Evolutionary conservation across 2,113 vertebrate genomes (phyloP), one percentile per base, ranked within the genome.

Genomic region (Dicaeum eximium): DNA sequence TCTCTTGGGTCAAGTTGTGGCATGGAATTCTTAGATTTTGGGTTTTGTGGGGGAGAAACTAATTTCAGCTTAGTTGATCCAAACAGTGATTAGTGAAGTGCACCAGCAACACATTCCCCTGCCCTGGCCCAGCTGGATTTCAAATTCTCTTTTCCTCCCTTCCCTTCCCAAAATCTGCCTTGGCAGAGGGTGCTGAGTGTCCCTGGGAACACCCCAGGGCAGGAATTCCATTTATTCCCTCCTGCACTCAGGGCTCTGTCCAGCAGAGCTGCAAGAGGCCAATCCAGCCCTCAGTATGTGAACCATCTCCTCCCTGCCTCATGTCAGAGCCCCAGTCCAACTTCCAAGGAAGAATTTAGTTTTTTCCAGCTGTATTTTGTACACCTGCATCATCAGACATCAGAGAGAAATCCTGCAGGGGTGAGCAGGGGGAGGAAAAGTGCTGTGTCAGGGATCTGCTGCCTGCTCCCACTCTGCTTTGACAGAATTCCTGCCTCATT

Each of bases 221-320:
- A 17, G 78, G 72, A 80, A 44, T 40, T 4, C 8, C 0, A 22
- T 33, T 18, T 10, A 5, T 42, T 40, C 25, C n/a, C 78, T 25
- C 37, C 21, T 15, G 70, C 48, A 7, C 33, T 2, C 17, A 1
- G 15, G 45, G 45, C 18, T 85, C 70, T 56, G 35, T 1, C 50
- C 50, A 18, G 1, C 0, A 0, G 4, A n/a, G 11, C 40, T 19
- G 47, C 33, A 38, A 33, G 35, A 44, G 28, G 7, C 53, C 2
- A 33, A 40, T 1, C 3, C 0, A 16, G 15, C 0, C 40, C 42
- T 54, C 5, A 3, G 9, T 42, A 31, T 2, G 7, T 48, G 27
- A 20, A 10, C 28, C 51, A 2, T 21, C n/a, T n/a, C n/a, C n/a
- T 44, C 4, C 7, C 42, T 77, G 40, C 8, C 62, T 24, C 18